Percentiles rank a stretch among this genome's conserved stretches.
phyloP scores from a whole-genome alignment of 2,888 invertebrate genomes.

The Tetheella fluctuosa region DNA sequence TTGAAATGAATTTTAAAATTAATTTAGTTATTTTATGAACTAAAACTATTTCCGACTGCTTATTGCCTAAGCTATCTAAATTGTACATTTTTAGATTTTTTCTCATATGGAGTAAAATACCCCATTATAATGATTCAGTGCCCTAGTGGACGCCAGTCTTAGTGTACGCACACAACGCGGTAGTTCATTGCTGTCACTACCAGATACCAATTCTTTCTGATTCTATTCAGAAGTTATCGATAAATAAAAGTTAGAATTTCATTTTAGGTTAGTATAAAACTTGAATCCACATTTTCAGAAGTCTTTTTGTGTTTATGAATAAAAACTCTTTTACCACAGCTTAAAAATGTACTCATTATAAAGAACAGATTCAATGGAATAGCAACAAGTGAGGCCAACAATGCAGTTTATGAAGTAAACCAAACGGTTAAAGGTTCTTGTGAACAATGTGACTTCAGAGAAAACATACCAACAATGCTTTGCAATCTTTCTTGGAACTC shows the following conservation, averaged over 20 bases:
- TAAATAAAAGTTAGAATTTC: not conserved
- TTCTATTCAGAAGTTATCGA: not conserved
- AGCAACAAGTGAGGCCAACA: conserved; percentile 1
- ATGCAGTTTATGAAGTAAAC: conserved; percentile 19
- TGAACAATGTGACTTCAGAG: conserved; percentile 34
- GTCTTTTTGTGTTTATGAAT: too few relatives aligned
- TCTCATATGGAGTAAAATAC: too few relatives aligned
- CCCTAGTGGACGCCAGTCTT: too few relatives aligned
- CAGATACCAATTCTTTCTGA: not conserved
- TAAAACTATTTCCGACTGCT: too few relatives aligned
- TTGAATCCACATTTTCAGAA: not conserved
- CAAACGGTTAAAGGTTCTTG: conserved; percentile 24
- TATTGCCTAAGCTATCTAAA: too few relatives aligned
- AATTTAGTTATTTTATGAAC: too few relatives aligned
- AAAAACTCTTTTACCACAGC: too few relatives aligned
- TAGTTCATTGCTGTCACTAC: not conserved
- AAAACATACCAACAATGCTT: conserved; percentile 28
- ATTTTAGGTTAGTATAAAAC: not conserved
- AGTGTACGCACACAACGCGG: not conserved
- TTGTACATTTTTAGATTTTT: too few relatives aligned
- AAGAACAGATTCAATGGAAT: not conserved
- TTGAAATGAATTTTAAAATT: too few relatives aligned
- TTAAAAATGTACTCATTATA: not conserved
- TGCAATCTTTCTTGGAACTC: conserved; percentile 32
- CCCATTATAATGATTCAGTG: too few relatives aligned